A percentile compares a stretch with the other conserved stretches of the same genome.
Conservation (phyloP, 2,797 vertebrate genomes). For the Tadarida brasiliensis region DNA sequence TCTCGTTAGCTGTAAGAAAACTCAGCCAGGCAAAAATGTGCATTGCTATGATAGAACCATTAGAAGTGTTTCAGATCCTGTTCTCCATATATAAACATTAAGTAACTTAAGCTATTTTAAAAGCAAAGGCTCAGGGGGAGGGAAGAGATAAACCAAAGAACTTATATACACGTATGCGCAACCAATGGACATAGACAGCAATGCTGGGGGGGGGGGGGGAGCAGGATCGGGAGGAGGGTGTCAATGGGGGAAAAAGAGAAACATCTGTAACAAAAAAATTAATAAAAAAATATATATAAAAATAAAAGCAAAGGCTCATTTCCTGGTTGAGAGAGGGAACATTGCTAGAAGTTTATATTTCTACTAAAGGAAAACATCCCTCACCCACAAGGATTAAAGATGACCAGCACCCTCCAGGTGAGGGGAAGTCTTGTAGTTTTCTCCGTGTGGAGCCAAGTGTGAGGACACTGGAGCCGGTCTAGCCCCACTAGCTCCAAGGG, state of each 20-base stretch:
- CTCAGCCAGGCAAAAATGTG: background rate
- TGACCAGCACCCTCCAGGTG: background rate
- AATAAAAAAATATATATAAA: too few species aligned
- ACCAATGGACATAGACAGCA: too few species aligned
- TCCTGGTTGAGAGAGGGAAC: background rate
- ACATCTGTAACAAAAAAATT: too few species aligned
- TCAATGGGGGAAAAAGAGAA: too few species aligned
- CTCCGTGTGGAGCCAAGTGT: background rate
- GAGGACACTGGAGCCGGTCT: background rate
- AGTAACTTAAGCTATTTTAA: constrained; percentile 40
- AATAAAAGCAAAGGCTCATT: background rate
- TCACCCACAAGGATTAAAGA: background rate
- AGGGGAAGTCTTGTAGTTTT: background rate
- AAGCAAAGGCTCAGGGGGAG: background rate
- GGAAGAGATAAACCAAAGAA: too few species aligned
- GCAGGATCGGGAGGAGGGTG: too few species aligned
- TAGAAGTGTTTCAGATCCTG: background rate
- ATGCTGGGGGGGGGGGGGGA: too few species aligned
- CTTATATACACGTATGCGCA: too few species aligned
- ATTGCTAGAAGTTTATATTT: background rate
- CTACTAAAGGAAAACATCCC: background rate
- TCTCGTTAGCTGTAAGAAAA: background rate
- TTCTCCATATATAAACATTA: background rate
- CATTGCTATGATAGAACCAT: background rate
- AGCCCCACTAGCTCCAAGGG: rapidly evolving